A percentile compares a stretch with the other conserved stretches of the same genome.
Evolutionary conservation across 23 tunicate species (phyloP).

Genomic region (Phallusia fumigata): DNA sequence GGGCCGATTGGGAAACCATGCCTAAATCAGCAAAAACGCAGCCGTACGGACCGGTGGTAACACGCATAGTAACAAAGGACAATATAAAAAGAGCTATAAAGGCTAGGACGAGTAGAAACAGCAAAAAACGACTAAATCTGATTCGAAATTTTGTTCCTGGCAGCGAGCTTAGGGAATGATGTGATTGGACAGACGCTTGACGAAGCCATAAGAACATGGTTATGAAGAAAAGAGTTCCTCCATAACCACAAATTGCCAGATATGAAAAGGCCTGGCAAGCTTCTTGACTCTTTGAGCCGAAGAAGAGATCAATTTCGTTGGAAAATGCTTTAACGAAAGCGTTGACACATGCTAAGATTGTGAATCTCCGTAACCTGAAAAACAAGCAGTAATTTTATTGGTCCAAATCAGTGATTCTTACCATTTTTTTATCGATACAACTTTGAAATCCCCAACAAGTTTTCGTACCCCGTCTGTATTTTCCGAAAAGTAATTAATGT

Average conservation of each 20-base stretch:
- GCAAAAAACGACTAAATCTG: background rate
- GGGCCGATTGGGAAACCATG: slow-evolving; percentile 29
- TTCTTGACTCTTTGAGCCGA: background rate
- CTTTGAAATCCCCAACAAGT: too few species aligned
- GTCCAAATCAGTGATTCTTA: too few species aligned
- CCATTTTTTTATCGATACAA: too few species aligned
- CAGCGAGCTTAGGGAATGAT: background rate
- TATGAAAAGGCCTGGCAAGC: background rate
- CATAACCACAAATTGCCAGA: background rate
- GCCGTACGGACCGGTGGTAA: slow-evolving; percentile 16
- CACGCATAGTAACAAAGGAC: slow-evolving; percentile 19
- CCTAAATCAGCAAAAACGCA: slow-evolving; percentile 49
- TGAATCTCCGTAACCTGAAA: slow-evolving; percentile 7
- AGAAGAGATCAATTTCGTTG: slow-evolving; percentile 15
- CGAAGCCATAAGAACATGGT: slow-evolving; percentile 11
- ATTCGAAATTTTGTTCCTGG: background rate
- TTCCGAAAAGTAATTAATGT: too few species aligned
- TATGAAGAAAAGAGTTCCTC: background rate
- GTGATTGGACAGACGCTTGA: slow-evolving; percentile 11
- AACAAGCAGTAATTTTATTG: too few species aligned
- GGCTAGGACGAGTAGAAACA: background rate
- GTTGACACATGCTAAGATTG: background rate
- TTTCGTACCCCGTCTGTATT: too few species aligned
- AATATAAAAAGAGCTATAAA: background rate
- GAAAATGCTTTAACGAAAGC: background rate